Base-by-base conservation (phyloP, 1,140 invertebrate genomes). In the Ooceraea biroi region DNA sequence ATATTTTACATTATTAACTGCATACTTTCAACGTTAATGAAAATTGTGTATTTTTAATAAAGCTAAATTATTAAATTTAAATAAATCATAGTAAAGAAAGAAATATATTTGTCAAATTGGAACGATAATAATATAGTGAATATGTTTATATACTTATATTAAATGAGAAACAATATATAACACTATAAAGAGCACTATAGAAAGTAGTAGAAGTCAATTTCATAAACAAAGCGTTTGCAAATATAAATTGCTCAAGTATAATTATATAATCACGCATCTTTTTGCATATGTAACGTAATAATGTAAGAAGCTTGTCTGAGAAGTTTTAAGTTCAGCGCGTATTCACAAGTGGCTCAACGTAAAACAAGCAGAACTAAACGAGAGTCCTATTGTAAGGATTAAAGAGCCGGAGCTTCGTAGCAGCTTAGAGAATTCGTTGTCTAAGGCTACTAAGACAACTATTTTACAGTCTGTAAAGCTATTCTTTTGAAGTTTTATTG, bases 1-100 rank as follows among this genome's bases (percentile, higher is more conserved):
- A 77, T 66, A 55, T 77, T 77, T 66, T 66, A 55, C 60, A 77
- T 77, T 77, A 55, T 77, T 77, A 65, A 77, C 12, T 41, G 46
- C 27, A 55, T 66, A 66, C 10, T 66, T 55, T 10, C 52, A 36
- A 36, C 19, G 1, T 50, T 50, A 65, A n/a, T 4, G 61, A 77
- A 36, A 41, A 66, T 17, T 77, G 66, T 52, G 14, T 41, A 41
- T 11, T 63, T 77, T 66, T 55, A 76, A 63, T 50, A 17, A 44
- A 41, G 4, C 3, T 66, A 41, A 41, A 66, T 77, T 65, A 52
- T 63, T 63, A 50, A 55, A 66, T n/a, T 44, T 41, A 5, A 2
- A 1, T 22, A 41, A 66, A 66, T 66, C 50, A 25, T n/a, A n/a
- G n/a, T n/a, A n/a, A n/a, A n/a, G n/a, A 66, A 27, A 52, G 14